Base-by-base conservation (phyloP, 2,888 invertebrate species). In the Xestobium rufovillosum region DNA sequence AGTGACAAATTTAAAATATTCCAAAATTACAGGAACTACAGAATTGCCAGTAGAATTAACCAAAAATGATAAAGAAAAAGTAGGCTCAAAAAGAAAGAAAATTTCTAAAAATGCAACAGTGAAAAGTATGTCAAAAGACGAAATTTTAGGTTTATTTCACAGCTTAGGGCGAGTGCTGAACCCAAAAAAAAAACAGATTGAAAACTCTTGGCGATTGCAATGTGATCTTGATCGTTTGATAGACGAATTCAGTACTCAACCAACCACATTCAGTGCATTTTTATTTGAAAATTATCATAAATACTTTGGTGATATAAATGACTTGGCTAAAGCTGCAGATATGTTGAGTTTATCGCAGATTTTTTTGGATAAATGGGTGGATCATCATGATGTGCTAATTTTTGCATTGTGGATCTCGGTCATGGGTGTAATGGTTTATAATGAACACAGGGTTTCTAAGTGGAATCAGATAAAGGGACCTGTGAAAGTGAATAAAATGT, bases 91-190 rank as follows among this genome's bases (percentile, higher is more conserved):
- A 41, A 52, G 60, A 27, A 72, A 69, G 54, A 60, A 56, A 46
- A 35, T 52, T 27, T 55, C 62, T 16, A 65, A 59, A 48, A 41
- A 34, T 4, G 29, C 45, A 30, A 39, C 40, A 35, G 38, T 57
- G 42, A 60, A 67, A 49, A 65, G 68, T 31, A 65, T 79, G 56
- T 73, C 73, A 4, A 75, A 80, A 48, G 81, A 83, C 60, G 80
- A 83, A 63, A 75, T 72, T 25, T 70, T 85, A 9, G 79, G 80
- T 42, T 71, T 85, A 48, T 71, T 86, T 55, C 85, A 85, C 65
- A 81, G 81, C 1, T 68, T 86, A 11, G 85, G 85, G 14, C 71
- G 83, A 56, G 81, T 84, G 4, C 70, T 83, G 23, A 82, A 85
- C 67, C 84, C 85, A 23, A 86, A 84, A 72, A 70, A 81, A 14